Evolutionary conservation across 1,140 invertebrate species (phyloP).

Genomic region (Mamestra configurata): DNA sequence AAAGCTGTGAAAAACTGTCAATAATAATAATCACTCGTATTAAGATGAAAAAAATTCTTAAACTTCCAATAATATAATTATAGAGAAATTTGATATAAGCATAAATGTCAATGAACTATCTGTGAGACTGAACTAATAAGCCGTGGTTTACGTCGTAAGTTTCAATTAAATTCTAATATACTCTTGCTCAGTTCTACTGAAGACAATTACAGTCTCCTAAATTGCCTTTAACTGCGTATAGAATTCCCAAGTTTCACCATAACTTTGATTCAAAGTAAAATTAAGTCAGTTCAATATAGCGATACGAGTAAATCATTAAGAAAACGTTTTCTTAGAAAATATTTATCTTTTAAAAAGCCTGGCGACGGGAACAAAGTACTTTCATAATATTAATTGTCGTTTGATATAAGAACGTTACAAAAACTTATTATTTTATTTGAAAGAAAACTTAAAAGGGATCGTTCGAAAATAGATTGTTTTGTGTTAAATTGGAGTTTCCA

Average conservation of each 20-base stretch:
- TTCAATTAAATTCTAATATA: conserved; percentile 34
- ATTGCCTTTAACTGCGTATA: conserved; percentile 1
- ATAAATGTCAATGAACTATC: not conserved
- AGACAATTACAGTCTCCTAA: conserved; percentile 3
- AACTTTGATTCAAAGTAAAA: conserved; percentile 30
- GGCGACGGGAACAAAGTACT: conserved; percentile 35
- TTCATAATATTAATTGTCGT: conserved; percentile 52
- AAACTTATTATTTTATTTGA: conserved; percentile 43
- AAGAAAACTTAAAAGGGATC: conserved; percentile 16
- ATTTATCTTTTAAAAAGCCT: conserved; percentile 32
- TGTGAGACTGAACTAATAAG: not conserved
- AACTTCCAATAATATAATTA: too few relatives aligned
- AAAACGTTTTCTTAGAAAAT: conserved; percentile 37
- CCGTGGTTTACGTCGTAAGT: not conserved
- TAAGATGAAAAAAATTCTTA: too few relatives aligned
- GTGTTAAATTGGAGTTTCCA: conserved; percentile 28
- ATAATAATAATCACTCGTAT: too few relatives aligned
- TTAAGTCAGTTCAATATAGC: conserved; percentile 4
- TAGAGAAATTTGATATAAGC: too few relatives aligned
- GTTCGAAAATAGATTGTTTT: conserved; percentile 42
- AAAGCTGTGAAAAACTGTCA: too few relatives aligned
- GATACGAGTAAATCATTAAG: not conserved
- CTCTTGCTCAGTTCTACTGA: not conserved
- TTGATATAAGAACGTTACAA: conserved; percentile 47
- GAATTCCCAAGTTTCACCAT: not conserved